Evolutionary conservation across 2,888 invertebrate species (phyloP).

Genomic region (Patella caerulea): DNA sequence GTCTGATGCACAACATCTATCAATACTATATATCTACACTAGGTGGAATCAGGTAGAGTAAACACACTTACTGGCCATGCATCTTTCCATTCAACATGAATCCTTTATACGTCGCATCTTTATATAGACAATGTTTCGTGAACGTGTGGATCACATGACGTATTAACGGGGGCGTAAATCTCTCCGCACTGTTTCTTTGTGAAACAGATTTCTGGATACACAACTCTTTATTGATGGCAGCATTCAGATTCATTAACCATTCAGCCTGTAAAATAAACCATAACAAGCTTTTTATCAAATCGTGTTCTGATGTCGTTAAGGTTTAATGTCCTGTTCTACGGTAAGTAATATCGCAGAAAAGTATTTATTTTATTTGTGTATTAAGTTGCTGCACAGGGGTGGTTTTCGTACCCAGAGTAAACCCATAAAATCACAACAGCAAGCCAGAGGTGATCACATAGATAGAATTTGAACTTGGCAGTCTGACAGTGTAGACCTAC

Average conservation of each 20-base stretch:
- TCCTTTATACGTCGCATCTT: constrained; percentile 84
- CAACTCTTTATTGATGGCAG: constrained; percentile 80
- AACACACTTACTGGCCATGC: constrained; percentile 78
- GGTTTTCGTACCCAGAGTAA: too few species aligned
- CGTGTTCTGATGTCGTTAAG: too few species aligned
- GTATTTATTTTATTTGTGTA: too few species aligned
- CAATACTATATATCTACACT: background rate
- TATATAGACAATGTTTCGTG: constrained; percentile 80
- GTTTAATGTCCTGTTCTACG: too few species aligned
- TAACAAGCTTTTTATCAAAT: background rate
- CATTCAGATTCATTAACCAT: constrained; percentile 80
- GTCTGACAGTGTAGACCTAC: too few species aligned
- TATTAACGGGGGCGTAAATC: constrained; percentile 80
- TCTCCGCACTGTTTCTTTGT: constrained; percentile 57
- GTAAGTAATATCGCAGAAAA: too few species aligned
- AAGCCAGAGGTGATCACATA: too few species aligned
- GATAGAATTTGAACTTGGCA: too few species aligned
- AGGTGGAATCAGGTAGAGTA: background rate
- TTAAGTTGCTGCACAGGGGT: too few species aligned
- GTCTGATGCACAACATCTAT: too few species aligned
- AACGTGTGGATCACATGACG: constrained; percentile 83
- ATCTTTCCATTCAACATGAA: constrained; percentile 87
- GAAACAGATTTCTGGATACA: constrained; percentile 71
- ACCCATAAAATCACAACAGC: too few species aligned
- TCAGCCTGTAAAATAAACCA: constrained; percentile 36